phyloP scores from a whole-genome alignment of 2,113 vertebrate species.

The Clarias batrachus region DNA sequence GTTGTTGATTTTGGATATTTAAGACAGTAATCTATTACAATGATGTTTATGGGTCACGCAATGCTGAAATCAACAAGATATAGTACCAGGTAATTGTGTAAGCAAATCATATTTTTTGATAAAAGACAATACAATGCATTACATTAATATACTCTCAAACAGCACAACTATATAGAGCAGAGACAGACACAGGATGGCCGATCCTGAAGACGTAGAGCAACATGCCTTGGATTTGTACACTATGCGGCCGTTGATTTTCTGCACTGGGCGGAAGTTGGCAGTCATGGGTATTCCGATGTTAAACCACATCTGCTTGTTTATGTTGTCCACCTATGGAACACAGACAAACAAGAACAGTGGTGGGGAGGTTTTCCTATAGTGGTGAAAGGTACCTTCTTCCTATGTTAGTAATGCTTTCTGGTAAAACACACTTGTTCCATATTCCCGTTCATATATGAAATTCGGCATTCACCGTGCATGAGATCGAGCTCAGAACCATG shows the following conservation, averaged over 20 bases:
- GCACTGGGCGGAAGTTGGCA: slow-evolving; percentile 71
- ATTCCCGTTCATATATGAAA: not conserved
- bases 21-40: not conserved
- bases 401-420: not conserved
- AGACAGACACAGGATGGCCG: slow-evolving; percentile 37
- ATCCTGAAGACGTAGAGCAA: slow-evolving; percentile 16
- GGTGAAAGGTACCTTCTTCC: not conserved
- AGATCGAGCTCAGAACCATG: not conserved
- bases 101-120: too few relatives aligned
- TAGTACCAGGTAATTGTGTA: not conserved
- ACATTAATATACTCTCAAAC: not conserved
- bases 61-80: not conserved
- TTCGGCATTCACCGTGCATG: not conserved
- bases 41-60: not conserved
- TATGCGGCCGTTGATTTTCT: slow-evolving; percentile 68
- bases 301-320: slow-evolving; percentile 65
- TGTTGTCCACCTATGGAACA: slow-evolving; percentile 60
- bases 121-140: slow-evolving; percentile 3
- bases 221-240: slow-evolving; percentile 65
- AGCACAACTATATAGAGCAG: slow-evolving; percentile 54
- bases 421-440: not conserved
- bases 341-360: not conserved
- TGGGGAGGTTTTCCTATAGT: not conserved
- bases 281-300: slow-evolving; percentile 68
- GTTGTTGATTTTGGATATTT: not conserved